phyloP scores from a whole-genome alignment of 2,797 vertebrate genomes.

The Rhincodon typus region DNA sequence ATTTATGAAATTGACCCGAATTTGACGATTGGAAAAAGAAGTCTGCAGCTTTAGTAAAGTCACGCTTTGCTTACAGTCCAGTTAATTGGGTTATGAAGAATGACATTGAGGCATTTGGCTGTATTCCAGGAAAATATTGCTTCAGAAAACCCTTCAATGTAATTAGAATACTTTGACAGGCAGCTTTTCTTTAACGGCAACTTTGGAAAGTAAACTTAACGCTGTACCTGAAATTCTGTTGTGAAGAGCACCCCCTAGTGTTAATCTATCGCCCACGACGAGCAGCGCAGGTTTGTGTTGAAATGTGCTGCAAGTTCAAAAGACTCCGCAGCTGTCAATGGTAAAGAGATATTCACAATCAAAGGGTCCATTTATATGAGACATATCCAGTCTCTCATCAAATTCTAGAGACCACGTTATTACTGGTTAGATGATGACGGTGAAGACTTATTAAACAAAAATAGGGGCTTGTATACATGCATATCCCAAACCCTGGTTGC shows the following conservation, averaged over 20 bases:
- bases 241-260: conserved; percentile 33
- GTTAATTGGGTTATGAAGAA: conserved; percentile 35
- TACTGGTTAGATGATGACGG: not conserved
- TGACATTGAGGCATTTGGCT: conserved; percentile 35
- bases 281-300: not conserved
- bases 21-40: conserved; percentile 27
- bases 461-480: not conserved
- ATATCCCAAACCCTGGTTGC: not conserved
- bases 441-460: not conserved
- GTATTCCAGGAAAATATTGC: conserved; percentile 29
- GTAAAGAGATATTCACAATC: not conserved
- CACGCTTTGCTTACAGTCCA: conserved; percentile 31
- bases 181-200: conserved; percentile 15
- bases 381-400: not conserved
- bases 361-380: not conserved
- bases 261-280: not conserved
- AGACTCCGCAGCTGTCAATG: not conserved
- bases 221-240: not conserved
- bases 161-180: conserved; percentile 34
- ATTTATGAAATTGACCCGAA: conserved; percentile 35
- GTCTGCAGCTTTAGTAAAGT: conserved; percentile 21
- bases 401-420: not conserved
- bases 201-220: not conserved
- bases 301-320: not conserved
- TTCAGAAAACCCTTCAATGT: conserved; percentile 36